These are phyloP conservation scores for Drosophila nr. perissopoda DNA, from an alignment of 2,888 invertebrate species.

Conservation along the genomic window DNA sequence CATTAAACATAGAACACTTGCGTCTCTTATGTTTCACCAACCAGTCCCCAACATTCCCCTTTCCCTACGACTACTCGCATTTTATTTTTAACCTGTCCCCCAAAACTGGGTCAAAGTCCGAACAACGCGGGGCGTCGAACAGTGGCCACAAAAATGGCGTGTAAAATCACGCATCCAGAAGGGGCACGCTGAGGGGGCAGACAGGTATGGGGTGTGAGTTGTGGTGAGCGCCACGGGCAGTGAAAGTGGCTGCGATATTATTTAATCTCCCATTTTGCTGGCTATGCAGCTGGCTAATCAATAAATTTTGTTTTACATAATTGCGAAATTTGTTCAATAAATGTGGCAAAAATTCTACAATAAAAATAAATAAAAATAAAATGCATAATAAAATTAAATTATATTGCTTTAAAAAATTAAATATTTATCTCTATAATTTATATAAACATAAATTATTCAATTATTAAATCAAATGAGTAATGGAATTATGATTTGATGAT, in stretches of 20 bases:
- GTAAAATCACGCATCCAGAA: conserved; percentile 41
- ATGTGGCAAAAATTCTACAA: background rate
- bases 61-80: background rate
- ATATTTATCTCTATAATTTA: background rate
- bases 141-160: conserved; percentile 33
- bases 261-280: conserved; percentile 1
- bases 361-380: too few species aligned
- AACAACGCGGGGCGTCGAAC: conserved; percentile 1
- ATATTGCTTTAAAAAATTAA: background rate
- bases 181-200: background rate
- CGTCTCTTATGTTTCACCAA: conserved; percentile 11
- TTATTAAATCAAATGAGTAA: background rate
- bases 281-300: background rate
- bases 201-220: background rate
- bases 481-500: too few species aligned
- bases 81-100: conserved; percentile 66
- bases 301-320: conserved; percentile 3
- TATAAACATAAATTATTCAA: too few species aligned
- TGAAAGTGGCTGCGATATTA: background rate
- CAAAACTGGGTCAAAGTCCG: conserved; percentile 66
- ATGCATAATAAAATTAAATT: background rate
- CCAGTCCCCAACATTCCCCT: background rate
- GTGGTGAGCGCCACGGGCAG: background rate
- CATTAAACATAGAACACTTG: conserved; percentile 54
- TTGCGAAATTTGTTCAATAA: background rate